Conservation (phyloP, 2,113 vertebrate species). For the Myodes glareolus region DNA sequence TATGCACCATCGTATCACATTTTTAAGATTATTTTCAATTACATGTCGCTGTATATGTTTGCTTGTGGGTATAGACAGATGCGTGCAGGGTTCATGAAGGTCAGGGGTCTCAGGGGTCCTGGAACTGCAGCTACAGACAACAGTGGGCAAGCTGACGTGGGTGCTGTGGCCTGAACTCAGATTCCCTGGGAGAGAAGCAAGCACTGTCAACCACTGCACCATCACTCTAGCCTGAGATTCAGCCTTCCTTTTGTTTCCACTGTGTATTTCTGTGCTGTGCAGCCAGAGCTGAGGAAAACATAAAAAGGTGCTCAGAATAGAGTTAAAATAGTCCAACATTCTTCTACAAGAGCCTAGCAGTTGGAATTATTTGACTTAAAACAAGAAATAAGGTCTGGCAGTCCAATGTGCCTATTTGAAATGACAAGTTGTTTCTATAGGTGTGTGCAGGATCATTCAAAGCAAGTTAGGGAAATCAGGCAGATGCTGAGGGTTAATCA, state of each 20-base stretch:
- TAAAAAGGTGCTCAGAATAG: not conserved
- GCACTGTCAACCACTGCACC: not conserved
- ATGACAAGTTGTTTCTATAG: not conserved
- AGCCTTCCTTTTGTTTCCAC: not conserved
- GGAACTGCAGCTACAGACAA: not conserved
- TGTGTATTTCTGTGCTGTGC: not conserved
- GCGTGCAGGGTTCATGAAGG: no score
- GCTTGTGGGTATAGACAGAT: not conserved
- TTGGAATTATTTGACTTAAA: slow-evolving; percentile 27
- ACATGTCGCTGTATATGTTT: not conserved
- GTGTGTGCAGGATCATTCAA: not conserved
- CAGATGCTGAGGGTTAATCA: not conserved
- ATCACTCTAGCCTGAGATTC: no score
- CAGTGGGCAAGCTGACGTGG: no score
- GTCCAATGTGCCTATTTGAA: not conserved
- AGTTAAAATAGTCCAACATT: not conserved
- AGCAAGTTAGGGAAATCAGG: not conserved
- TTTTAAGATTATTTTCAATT: slow-evolving; percentile 6
- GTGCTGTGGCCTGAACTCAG: not conserved
- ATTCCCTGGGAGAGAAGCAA: not conserved
- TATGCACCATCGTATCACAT: not conserved
- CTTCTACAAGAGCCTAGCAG: not conserved
- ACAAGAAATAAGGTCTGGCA: not conserved
- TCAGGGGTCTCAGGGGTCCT: no score
- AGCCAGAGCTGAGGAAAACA: not conserved